Evolutionary conservation across 2,797 vertebrate species (phyloP).

Genomic region (Amblyraja radiata): DNA sequence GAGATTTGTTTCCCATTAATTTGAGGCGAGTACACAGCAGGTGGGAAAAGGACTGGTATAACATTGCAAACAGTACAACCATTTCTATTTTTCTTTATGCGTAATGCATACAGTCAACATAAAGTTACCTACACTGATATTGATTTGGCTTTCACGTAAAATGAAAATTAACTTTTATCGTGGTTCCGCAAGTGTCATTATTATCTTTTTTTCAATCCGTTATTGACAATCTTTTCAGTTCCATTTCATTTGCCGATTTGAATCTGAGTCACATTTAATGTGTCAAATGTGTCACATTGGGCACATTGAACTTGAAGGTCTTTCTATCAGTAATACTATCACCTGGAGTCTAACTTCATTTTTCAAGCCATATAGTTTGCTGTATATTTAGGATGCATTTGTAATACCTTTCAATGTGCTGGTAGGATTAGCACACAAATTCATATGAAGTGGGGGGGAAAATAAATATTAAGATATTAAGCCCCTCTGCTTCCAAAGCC

Average conservation of each 20-base stretch:
- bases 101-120: neutral
- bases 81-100: neutral
- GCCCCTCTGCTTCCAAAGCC: neutral
- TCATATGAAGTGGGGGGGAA: too few relatives aligned
- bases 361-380: neutral
- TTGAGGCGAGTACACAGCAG: neutral
- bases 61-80: neutral
- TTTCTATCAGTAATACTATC: neutral
- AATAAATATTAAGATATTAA: neutral
- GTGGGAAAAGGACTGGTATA: neutral
- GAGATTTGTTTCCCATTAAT: neutral
- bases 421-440: neutral
- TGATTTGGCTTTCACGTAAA: neutral
- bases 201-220: neutral
- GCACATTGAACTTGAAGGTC: neutral
- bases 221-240: neutral
- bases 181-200: neutral
- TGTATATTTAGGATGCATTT: neutral
- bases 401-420: neutral
- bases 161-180: neutral
- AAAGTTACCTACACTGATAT: neutral
- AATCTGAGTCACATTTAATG: neutral
- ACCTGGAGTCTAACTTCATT: neutral
- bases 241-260: neutral
- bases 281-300: too few relatives aligned